These are phyloP conservation scores for Campopleginae sp. DNA, from an alignment of 2,888 invertebrate genomes.

Conservation along the genomic window DNA sequence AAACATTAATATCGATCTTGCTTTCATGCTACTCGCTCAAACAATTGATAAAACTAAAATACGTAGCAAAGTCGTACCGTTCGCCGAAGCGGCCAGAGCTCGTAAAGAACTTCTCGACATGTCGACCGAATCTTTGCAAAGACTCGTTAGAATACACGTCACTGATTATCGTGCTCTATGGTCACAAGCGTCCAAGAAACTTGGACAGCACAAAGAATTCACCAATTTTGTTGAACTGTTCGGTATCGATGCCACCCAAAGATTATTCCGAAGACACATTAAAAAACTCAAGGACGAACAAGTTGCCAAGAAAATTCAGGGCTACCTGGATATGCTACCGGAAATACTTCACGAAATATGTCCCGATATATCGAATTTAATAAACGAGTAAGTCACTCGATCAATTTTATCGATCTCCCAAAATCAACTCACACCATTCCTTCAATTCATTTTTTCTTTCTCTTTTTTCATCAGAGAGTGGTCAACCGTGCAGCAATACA, in stretches of 20 bases:
- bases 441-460: background rate
- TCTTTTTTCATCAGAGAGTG: conserved; percentile 89
- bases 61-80: conserved; percentile 89
- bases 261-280: conserved; percentile 91
- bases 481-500: conserved; percentile 93
- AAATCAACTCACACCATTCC: background rate
- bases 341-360: conserved; percentile 91
- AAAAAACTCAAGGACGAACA: conserved; percentile 93
- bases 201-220: conserved; percentile 95
- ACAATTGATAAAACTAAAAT: conserved; percentile 96
- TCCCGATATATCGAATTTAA: conserved; percentile 87
- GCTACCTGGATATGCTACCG: conserved; percentile 91
- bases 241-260: conserved; percentile 93
- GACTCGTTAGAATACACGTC: conserved; percentile 93
- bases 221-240: conserved; percentile 95
- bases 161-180: conserved; percentile 93
- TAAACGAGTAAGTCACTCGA: conserved; percentile 80
- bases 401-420: background rate
- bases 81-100: conserved; percentile 93
- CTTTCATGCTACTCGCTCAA: conserved; percentile 95
- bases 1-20: conserved; percentile 97
- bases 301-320: conserved; percentile 90
- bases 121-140: conserved; percentile 95
- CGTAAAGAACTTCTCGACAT: conserved; percentile 95
- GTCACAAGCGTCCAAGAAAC: conserved; percentile 94